phyloP scores from a whole-genome alignment of 2,113 vertebrate genomes.

The Galeopterus variegatus region DNA sequence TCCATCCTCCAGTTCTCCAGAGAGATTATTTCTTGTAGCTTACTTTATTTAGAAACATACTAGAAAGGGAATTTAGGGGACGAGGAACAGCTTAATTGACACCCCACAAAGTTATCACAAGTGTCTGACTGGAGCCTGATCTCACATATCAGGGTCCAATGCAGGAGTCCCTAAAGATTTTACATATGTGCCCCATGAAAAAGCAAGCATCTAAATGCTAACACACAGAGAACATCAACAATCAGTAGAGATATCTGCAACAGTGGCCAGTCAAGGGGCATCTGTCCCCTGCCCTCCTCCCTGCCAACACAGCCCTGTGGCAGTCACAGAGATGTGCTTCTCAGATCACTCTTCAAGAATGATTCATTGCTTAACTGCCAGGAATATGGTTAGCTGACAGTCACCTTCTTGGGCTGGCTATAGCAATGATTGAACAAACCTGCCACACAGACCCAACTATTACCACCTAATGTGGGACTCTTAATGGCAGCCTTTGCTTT shows the following conservation, averaged over 20 bases:
- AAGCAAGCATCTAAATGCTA: neutral
- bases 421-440: neutral
- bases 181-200: neutral
- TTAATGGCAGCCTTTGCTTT: neutral
- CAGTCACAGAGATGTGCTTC: neutral
- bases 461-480: neutral
- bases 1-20: neutral
- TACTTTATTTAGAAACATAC: neutral
- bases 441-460: neutral
- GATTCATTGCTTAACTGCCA: neutral
- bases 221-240: neutral
- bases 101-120: neutral
- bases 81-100: neutral
- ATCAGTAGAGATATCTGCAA: neutral
- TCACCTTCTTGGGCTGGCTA: neutral
- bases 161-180: neutral
- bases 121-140: neutral
- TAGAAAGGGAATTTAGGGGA: neutral
- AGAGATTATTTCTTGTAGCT: neutral
- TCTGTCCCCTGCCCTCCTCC: neutral
- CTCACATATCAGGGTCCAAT: neutral
- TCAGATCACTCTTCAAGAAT: neutral
- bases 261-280: neutral
- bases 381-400: neutral
- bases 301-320: too few relatives aligned